Evolutionary conservation across 1,140 invertebrate species (phyloP), one percentile per base, ranked within the genome.

Genomic region (Cecropterus lyciades): DNA sequence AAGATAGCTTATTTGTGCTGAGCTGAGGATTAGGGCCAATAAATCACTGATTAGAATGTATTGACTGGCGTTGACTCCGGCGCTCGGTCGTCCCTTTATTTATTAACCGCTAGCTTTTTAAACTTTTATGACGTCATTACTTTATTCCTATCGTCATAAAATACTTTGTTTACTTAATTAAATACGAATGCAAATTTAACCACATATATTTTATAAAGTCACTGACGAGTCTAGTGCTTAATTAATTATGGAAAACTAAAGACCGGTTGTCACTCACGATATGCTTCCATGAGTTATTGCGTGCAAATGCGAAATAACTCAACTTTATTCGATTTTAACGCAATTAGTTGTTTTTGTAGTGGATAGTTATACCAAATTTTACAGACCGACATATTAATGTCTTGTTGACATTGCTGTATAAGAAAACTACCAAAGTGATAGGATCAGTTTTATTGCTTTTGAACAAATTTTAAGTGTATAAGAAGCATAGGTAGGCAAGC

Each of bases 1-100:
- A 88, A 90, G 89, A 92, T 92, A 92, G 86, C 87, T 92, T 92
- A 92, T 92, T 92, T 92, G 86, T 92, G 89, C 85, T 89, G 81
- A 84, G 87, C 82, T 76, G 80, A 80, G 87, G 89, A 92, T 92
- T 92, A 92, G 84, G 82, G 82, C 78, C 81, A 87, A 90, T 92
- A 92, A 90, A 92, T 92, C 87, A 90, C 83, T 92, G 89, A 90
- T 92, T 92, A 92, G 84, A 92, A 88, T 92, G 85, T 90, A 89
- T 90, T 92, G 87, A 92, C 87, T 89, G 84, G 83, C 82, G 77
- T 83, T 89, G 81, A 85, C 77, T 87, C 75, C 72, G 86, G 75
- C 77, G 73, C 79, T 76, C 75, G 75, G 67, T 75, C 80, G 80
- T 77, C 76, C 68, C 73, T 81, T 86, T 88, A 84, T 89, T 86